Evolutionary conservation across 2,113 vertebrate genomes (phyloP), one percentile per base, ranked within the genome.

Genomic region (Uria lomvia): DNA sequence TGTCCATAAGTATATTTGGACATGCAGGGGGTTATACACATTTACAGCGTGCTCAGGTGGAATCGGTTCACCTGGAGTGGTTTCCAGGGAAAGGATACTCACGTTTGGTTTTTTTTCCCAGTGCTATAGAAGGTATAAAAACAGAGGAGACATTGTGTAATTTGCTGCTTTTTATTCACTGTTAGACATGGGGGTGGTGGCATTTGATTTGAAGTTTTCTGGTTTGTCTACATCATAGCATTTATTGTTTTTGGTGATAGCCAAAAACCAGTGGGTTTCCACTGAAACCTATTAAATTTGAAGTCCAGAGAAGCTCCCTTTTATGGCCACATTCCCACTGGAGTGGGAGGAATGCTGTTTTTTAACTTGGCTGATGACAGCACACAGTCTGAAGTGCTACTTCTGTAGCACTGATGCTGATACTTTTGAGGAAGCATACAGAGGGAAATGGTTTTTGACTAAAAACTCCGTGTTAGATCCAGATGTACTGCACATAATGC

Each of bases 11-110:
- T 5, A 30, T 76, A 34, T 79, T 86, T 68, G 59, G 29, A 34
- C 12, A 27, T 14, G 24, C 7, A n/a, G 17, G 26, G 2, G 1
- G 1, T 82, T 59, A 6, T 9, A 27, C 4, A 36, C 1, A 15
- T 52, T 76, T 78, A 38, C 20, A 53, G 9, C 2, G 5, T 40
- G 20, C 88, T 68, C 4, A 10, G 18, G 30, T 73, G 27, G 15
- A 75, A 76, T 73, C 20, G 40, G 12, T 65, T 68, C 34, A 43
- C 23, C 12, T 7, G 2, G 83, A 88, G 40, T 27, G 26, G 8
- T 67, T 71, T 78, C 52, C 42, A 63, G 55, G 24, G 11, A 75
- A 75, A 67, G 9, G 6, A n/a, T 43, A 7, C 4, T 47, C 15
- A 18, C 15, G 47, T 45, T 45, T 49, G 63, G 63, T 1, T 2